A percentile compares a stretch with the other conserved stretches of the same genome.
Conservation (phyloP, 92 coral and sea anemone species). For the Heteractis magnifica region DNA sequence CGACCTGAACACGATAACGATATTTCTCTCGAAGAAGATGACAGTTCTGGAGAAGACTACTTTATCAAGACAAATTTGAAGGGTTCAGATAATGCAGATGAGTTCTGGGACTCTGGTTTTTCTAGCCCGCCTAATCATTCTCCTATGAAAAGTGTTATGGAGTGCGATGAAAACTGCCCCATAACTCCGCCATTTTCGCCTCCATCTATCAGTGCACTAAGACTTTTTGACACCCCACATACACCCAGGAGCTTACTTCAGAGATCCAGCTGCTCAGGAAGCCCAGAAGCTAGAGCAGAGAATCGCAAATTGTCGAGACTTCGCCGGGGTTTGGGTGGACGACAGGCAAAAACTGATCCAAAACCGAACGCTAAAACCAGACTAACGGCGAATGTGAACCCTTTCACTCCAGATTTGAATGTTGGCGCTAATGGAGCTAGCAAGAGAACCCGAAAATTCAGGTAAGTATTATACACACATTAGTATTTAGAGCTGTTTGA, state of each 20-base stretch:
- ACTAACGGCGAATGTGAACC: constrained; percentile 89
- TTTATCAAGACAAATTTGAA: constrained; percentile 44
- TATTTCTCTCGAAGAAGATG: constrained; percentile 50
- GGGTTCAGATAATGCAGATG: constrained; percentile 61
- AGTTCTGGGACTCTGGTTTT: constrained; percentile 83
- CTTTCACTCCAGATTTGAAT: constrained; percentile 89
- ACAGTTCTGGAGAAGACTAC: constrained; percentile 57
- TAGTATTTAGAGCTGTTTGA: neutral
- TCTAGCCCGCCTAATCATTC: constrained; percentile 73
- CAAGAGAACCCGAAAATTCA: constrained; percentile 67
- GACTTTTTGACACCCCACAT: constrained; percentile 95
- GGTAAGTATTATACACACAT: constrained; percentile 43
- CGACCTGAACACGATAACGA: constrained; percentile 46
- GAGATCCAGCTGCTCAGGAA: constrained; percentile 64
- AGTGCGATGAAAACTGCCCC: constrained; percentile 35
- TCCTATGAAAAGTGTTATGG: constrained; percentile 49
- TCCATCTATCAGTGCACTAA: constrained; percentile 86
- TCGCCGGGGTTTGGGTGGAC: constrained; percentile 67
- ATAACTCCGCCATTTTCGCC: constrained; percentile 82
- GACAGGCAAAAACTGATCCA: constrained; percentile 76
- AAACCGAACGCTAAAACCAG: constrained; percentile 41
- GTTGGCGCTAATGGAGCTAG: constrained; percentile 59
- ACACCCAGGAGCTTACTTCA: constrained; percentile 95
- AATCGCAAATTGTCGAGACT: constrained; percentile 69
- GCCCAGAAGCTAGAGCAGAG: constrained; percentile 54